phyloP scores from a whole-genome alignment of 2,113 vertebrate species.

The Phaetusa simplex region DNA sequence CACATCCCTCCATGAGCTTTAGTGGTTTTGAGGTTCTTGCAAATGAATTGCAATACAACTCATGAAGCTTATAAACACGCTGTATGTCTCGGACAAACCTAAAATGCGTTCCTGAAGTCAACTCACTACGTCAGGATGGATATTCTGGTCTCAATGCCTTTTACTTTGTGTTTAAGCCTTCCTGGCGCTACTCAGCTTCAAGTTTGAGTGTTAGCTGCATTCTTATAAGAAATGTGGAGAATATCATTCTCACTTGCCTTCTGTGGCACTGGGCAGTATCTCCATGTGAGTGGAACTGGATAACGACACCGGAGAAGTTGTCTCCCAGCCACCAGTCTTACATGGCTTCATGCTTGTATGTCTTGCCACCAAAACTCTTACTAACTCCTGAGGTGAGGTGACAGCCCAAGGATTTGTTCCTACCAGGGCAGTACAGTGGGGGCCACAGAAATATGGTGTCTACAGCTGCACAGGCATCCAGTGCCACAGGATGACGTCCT shows the following conservation, averaged over 20 bases:
- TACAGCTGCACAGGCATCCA: background rate
- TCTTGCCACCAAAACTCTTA: background rate
- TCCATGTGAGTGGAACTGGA: background rate
- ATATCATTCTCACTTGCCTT: background rate
- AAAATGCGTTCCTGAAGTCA: background rate
- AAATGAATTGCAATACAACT: background rate
- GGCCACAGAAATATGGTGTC: background rate
- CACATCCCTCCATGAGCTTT: background rate
- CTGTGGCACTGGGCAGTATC: background rate
- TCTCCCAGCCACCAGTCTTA: background rate
- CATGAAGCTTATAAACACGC: background rate
- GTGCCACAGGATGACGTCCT: background rate
- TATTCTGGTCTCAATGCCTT: background rate
- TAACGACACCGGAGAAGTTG: background rate
- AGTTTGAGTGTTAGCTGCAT: background rate
- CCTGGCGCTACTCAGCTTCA: background rate
- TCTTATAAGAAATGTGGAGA: background rate
- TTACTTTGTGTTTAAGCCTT: background rate
- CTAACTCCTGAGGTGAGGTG: background rate
- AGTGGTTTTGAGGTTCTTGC: background rate
- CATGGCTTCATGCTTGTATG: background rate
- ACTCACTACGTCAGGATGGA: fast-evolving
- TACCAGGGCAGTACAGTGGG: too few species aligned
- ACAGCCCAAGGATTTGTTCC: background rate
- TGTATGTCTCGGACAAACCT: background rate